Base-by-base conservation (phyloP, 2,888 invertebrate genomes). In the Drosophila paranaensis region DNA sequence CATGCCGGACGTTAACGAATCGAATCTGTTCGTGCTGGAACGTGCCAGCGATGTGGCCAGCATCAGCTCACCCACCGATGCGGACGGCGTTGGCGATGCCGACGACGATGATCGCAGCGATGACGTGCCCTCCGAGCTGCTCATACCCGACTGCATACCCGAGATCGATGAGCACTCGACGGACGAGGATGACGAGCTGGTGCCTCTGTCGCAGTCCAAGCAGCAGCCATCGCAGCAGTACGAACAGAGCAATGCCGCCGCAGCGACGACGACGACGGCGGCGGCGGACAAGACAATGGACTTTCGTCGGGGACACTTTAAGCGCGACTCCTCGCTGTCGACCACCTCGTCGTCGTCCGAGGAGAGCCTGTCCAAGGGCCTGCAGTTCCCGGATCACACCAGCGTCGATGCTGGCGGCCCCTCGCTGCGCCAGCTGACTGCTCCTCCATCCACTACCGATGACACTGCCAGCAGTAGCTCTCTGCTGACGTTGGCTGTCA, bases 101-200 rank as follows among this genome's bases (percentile, higher is more conserved):
- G 91, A 91, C 5, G 91, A 91, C 13, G 92, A 92, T 16, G 91
- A 92, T 27, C 90, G 88, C 64, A 92, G 91, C 73, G 93, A 93
- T 71, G 93, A 93, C 68, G 88, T 93, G 67, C 93, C 93, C 25
- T 89, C 91, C 0, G 93, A 93, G 51, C 72, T 93, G 25, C 77
- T 93, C 27, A 92, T 93, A 77, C 91, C 91, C 39, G 93, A 93
- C 70, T 77, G 88, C 3, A 92, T 93, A 87, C 93, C 93, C 6
- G 93, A 93, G 83, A 91, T 93, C 14, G 91, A 92, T 82, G 93
- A 93, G 71, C 85, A 91, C 65, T 92, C 92, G 25, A 91, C 92
- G 13, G 90, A 91, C 37, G 91, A 92, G 53, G 88, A 91, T 27
- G 88, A 91, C 46, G 91, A 91, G 30, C 68, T 91, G 53, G 72